These are phyloP conservation scores for Enteromius argenteus DNA, from an alignment of 2,797 vertebrate genomes.

Conservation along the genomic window DNA sequence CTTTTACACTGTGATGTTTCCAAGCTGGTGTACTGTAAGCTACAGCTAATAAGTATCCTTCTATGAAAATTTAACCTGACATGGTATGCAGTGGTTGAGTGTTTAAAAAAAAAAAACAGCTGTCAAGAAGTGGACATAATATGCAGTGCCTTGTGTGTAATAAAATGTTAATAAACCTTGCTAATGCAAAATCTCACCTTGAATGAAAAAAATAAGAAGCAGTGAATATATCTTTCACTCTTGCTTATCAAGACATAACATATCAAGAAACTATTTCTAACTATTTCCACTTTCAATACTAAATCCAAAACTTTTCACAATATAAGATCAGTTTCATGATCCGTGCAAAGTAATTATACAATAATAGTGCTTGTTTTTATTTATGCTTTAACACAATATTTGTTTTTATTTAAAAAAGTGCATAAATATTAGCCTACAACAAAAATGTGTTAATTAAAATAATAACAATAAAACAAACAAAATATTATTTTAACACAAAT, in stretches of 20 bases:
- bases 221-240: not conserved
- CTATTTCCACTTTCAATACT: not conserved
- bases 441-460: not conserved
- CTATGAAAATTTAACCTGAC: slow-evolving; percentile 11
- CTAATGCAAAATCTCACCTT: not conserved
- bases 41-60: slow-evolving; percentile 53
- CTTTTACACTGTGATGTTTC: slow-evolving; percentile 62
- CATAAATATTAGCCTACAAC: not conserved
- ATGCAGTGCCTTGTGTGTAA: slow-evolving; percentile 25
- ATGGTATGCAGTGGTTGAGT: slow-evolving; percentile 56
- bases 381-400: not conserved
- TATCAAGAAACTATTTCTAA: not conserved
- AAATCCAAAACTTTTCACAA: not conserved
- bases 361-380: not conserved
- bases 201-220: not conserved
- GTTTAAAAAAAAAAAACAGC: slow-evolving; percentile 40
- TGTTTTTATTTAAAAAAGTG: not conserved
- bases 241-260: not conserved
- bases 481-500: not conserved
- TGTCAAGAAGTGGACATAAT: slow-evolving; percentile 15
- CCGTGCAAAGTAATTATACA: not conserved
- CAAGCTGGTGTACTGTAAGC: slow-evolving; percentile 52
- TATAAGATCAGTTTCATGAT: not conserved
- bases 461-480: not conserved
- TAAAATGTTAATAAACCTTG: not conserved